Evolutionary conservation across 2,113 vertebrate species (phyloP).

Genomic region (Osmerus mordax): DNA sequence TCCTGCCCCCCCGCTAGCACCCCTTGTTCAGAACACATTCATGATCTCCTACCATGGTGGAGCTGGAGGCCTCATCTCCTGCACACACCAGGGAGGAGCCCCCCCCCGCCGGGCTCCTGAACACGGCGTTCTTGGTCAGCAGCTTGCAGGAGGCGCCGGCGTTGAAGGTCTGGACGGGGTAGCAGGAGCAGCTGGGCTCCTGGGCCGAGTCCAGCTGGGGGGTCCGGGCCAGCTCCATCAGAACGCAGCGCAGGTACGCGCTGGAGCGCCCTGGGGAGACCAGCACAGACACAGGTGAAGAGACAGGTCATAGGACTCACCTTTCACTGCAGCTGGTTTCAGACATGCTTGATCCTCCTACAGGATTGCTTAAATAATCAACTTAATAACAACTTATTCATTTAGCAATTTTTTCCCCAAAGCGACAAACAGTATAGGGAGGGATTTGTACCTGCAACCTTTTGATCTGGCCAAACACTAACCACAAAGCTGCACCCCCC

Average conservation of each 20-base stretch:
- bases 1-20: too few species aligned
- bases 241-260: constrained; percentile 78
- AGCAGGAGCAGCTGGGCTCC: constrained; percentile 77
- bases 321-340: constrained; percentile 25
- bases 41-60: constrained; percentile 79
- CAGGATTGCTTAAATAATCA: too few species aligned
- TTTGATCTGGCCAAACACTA: not conserved
- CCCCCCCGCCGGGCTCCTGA: constrained; percentile 77
- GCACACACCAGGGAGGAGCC: constrained; percentile 84
- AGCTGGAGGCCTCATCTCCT: constrained; percentile 89
- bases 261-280: constrained; percentile 79
- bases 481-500: not conserved
- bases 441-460: too few species aligned
- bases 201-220: constrained; percentile 64
- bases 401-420: too few species aligned
- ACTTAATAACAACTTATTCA: too few species aligned
- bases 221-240: constrained; percentile 84
- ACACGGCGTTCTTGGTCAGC: constrained; percentile 91
- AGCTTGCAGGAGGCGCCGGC: constrained; percentile 87
- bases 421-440: too few species aligned
- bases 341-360: not conserved
- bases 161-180: constrained; percentile 84
- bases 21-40: too few species aligned
- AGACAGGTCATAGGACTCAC: not conserved
- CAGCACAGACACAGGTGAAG: not conserved